These are phyloP conservation scores for Corythornis madagascariensis DNA, from an alignment of 2,113 vertebrate species.

Conservation along the genomic window DNA sequence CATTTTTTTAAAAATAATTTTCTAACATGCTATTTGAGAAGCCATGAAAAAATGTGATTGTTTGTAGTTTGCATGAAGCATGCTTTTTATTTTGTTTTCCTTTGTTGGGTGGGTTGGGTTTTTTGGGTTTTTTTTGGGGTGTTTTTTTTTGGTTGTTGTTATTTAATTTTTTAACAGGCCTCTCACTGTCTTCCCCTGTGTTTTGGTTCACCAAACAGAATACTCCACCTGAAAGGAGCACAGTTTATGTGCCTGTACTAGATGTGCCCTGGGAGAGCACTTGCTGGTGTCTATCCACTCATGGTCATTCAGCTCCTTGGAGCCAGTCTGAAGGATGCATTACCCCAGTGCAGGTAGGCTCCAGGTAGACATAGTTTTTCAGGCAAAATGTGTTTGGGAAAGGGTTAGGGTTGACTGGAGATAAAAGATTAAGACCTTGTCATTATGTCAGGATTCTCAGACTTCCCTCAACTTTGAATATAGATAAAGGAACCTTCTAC, in stretches of 20 bases:
- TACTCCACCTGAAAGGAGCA: not conserved
- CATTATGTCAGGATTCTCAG: not conserved
- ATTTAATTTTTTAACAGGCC: fast-evolving
- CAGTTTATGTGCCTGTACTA: too few relatives aligned
- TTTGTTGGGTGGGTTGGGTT: too few relatives aligned
- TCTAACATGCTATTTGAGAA: not conserved
- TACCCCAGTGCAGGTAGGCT: fast-evolving
- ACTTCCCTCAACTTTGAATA: not conserved
- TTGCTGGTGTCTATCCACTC: not conserved
- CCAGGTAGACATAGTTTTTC: not conserved
- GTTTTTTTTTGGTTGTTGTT: not conserved
- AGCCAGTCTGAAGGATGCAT: not conserved
- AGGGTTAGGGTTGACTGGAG: not conserved
- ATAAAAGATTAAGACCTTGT: not conserved
- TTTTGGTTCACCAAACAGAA: not conserved
- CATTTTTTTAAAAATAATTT: not conserved
- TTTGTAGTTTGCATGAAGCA: not conserved
- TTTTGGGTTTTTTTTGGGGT: too few relatives aligned
- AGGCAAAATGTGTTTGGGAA: not conserved
- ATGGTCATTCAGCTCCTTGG: not conserved
- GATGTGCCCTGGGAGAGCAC: not conserved
- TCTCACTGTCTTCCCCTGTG: not conserved
- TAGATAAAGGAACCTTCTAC: not conserved
- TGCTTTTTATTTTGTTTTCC: not conserved
- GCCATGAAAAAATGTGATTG: not conserved